Percentiles rank a stretch among this genome's conserved stretches.
These are phyloP conservation scores for Camelus bactrianus DNA, from an alignment of 2,113 vertebrate genomes.

Conservation along the genomic window DNA sequence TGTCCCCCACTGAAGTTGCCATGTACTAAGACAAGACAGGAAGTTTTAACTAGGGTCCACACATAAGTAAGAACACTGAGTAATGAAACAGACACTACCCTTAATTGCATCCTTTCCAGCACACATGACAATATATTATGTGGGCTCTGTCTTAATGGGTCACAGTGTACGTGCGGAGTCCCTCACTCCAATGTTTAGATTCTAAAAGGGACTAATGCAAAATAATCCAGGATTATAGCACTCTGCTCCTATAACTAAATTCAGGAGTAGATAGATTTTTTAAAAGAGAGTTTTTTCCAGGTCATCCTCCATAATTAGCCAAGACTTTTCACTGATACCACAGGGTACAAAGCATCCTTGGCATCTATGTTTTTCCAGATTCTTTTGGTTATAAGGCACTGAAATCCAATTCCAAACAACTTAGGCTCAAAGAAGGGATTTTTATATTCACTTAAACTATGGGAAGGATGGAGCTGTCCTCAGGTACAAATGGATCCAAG, in stretches of 20 bases:
- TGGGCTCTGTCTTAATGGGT: not conserved
- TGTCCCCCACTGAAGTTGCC: not conserved
- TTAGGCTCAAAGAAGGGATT: not conserved
- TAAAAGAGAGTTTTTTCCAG: not conserved
- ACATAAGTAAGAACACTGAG: not conserved
- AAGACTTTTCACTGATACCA: conserved; percentile 11
- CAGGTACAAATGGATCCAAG: not conserved
- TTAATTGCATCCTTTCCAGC: not conserved
- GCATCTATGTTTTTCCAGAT: not conserved
- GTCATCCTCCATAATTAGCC: not conserved
- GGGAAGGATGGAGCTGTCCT: not conserved
- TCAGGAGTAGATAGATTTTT: not conserved
- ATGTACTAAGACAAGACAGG: not conserved
- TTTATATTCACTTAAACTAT: not conserved
- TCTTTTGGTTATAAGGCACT: not conserved
- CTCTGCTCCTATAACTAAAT: not conserved
- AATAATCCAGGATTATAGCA: not conserved
- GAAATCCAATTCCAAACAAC: not conserved
- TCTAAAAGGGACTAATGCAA: not conserved
- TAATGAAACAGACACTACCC: not conserved
- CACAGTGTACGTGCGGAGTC: not conserved
- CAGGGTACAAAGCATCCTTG: not conserved
- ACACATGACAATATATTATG: not conserved
- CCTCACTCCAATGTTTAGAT: not conserved
- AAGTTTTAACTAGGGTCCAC: not conserved